Evolutionary conservation across 1,140 invertebrate species (phyloP).

Genomic region (Heliothis subflexa): DNA sequence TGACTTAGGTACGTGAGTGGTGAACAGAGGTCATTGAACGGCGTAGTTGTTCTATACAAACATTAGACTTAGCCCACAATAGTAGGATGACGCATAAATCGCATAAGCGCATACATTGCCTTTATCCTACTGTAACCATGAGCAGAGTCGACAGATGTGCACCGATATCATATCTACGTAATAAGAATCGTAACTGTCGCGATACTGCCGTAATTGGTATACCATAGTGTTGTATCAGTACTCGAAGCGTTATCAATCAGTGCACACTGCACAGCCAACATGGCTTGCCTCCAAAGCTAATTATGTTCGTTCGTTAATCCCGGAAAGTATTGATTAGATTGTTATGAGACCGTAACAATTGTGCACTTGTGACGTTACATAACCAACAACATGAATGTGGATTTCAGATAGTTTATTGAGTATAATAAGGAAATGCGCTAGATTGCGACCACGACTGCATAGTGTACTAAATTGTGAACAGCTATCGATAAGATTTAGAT

Average conservation of each 20-base stretch:
- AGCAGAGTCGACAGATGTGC: constrained; percentile 36
- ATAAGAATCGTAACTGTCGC: constrained; percentile 42
- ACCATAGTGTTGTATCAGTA: constrained; percentile 47
- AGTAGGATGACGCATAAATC: constrained; percentile 28
- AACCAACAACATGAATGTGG: constrained; percentile 1
- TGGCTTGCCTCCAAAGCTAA: constrained; percentile 35
- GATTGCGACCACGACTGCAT: background rate
- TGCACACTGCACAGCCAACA: background rate
- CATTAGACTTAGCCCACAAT: constrained; percentile 8
- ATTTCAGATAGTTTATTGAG: constrained; percentile 24
- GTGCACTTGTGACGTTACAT: background rate
- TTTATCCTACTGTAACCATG: constrained; percentile 35
- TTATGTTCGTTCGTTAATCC: constrained; percentile 52
- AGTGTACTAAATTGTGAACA: constrained; percentile 2
- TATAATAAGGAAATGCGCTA: constrained; percentile 26
- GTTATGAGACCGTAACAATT: constrained; percentile 6
- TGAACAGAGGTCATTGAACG: constrained; percentile 3
- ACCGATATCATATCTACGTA: constrained; percentile 44
- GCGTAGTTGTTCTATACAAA: background rate
- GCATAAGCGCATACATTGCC: constrained; percentile 16
- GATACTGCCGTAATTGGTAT: constrained; percentile 42
- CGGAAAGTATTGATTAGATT: constrained; percentile 39
- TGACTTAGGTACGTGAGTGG: background rate
- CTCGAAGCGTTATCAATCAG: constrained; percentile 46
- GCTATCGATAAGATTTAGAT: constrained; percentile 3